phyloP scores from a whole-genome alignment of 2,888 invertebrate species.

The Elmis aenea region DNA sequence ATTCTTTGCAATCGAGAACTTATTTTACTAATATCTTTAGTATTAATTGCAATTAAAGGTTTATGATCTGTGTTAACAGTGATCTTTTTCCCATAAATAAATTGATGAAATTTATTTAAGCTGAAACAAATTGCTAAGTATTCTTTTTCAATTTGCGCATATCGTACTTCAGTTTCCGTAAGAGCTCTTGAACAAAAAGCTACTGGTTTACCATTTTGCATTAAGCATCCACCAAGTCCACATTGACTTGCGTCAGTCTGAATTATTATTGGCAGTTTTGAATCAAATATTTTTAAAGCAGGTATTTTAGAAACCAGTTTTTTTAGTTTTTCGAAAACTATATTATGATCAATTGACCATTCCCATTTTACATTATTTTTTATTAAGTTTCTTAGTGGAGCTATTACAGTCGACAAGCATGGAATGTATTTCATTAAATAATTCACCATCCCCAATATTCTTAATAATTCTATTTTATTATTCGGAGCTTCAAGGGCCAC shows the following conservation, averaged over 20 bases:
- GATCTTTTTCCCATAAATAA: slow-evolving; percentile 21
- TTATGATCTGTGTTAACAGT: slow-evolving; percentile 22
- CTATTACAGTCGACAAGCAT: slow-evolving; percentile 16
- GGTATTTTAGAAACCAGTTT: slow-evolving; percentile 21
- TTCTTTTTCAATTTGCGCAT: slow-evolving; percentile 30
- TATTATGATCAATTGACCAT: slow-evolving; percentile 21
- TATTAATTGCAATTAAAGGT: slow-evolving; percentile 21
- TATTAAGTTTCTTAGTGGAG: slow-evolving; percentile 23
- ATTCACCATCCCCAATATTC: slow-evolving; percentile 30
- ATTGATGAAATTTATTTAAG: slow-evolving; percentile 23
- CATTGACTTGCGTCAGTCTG: slow-evolving; percentile 23
- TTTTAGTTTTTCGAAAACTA: slow-evolving; percentile 23
- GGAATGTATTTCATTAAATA: slow-evolving; percentile 25
- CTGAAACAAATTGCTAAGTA: slow-evolving; percentile 19
- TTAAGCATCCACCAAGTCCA: slow-evolving; percentile 22
- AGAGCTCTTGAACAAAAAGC: slow-evolving; percentile 29
- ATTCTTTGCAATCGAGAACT: slow-evolving; percentile 24
- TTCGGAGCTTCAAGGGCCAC: slow-evolving; percentile 19
- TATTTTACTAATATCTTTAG: slow-evolving; percentile 21
- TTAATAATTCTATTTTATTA: slow-evolving; percentile 28
- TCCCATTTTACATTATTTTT: slow-evolving; percentile 24
- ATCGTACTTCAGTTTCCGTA: slow-evolving; percentile 25
- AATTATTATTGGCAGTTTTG: slow-evolving; percentile 16
- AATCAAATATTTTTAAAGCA: slow-evolving; percentile 22
- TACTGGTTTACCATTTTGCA: slow-evolving; percentile 23